Evolutionary conservation across 2,888 invertebrate species (phyloP).

Genomic region (Acanthoscelides obtectus): DNA sequence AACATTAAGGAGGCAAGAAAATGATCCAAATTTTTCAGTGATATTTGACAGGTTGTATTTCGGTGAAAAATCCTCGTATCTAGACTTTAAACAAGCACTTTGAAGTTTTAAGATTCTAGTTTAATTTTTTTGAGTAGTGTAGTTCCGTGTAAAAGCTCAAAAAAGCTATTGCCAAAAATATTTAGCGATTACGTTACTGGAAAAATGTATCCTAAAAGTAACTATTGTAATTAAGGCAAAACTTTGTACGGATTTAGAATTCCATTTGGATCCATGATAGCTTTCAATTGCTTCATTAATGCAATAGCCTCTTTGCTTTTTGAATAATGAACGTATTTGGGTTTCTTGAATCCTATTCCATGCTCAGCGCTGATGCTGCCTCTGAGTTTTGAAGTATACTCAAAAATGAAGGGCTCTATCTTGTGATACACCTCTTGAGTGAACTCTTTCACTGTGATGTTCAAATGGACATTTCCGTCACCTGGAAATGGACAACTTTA

Average conservation of each 20-base stretch:
- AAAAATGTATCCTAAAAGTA: background rate
- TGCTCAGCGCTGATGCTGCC: slow-evolving; percentile 97
- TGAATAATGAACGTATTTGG: slow-evolving; percentile 76
- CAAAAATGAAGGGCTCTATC: slow-evolving; percentile 90
- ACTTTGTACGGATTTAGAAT: slow-evolving; percentile 98
- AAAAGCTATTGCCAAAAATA: background rate
- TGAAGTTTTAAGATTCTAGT: too few species aligned
- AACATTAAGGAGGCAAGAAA: too few species aligned
- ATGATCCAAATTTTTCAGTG: too few species aligned
- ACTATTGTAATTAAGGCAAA: slow-evolving; percentile 25
- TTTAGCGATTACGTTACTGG: background rate
- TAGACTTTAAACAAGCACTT: too few species aligned
- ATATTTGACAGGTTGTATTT: too few species aligned
- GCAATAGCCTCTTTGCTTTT: slow-evolving; percentile 69
- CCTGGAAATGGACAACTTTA: slow-evolving; percentile 53
- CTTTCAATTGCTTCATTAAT: slow-evolving; percentile 81
- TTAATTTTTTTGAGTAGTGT: too few species aligned
- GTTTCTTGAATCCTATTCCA: slow-evolving; percentile 89
- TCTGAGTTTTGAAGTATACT: slow-evolving; percentile 71
- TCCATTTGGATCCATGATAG: slow-evolving; percentile 84
- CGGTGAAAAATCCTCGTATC: too few species aligned
- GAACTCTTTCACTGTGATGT: slow-evolving; percentile 71
- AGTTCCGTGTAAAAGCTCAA: too few species aligned
- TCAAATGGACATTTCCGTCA: slow-evolving; percentile 94
- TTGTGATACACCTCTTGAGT: slow-evolving; percentile 56